Evolutionary conservation across 2,797 vertebrate species (phyloP).

Genomic region (Scolopax bukidnonensis): DNA sequence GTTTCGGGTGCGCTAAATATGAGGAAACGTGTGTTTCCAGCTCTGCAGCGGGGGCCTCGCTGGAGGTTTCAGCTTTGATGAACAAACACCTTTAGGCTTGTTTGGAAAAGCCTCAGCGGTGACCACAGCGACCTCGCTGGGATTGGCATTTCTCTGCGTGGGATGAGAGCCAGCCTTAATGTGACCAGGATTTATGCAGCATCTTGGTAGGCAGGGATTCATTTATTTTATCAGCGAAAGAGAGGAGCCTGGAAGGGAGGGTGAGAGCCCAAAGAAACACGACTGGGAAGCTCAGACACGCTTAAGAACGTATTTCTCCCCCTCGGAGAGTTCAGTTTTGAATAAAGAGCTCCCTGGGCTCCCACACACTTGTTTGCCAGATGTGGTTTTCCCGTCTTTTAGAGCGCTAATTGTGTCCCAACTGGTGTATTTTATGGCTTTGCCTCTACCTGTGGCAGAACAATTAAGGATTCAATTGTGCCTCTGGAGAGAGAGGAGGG

Average conservation of each 20-base stretch:
- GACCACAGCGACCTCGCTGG: slow-evolving; percentile 3
- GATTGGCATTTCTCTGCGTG: not conserved
- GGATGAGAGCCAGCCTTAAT: not conserved
- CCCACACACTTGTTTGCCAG: slow-evolving; percentile 40
- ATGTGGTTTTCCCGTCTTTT: slow-evolving; percentile 49
- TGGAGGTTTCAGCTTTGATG: slow-evolving; percentile 8
- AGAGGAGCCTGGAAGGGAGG: not conserved
- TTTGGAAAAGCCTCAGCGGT: slow-evolving; percentile 28
- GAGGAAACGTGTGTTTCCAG: not conserved
- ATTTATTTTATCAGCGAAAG: not conserved
- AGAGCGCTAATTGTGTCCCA: slow-evolving; percentile 64
- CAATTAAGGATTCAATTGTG: slow-evolving; percentile 1
- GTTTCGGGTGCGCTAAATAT: not conserved
- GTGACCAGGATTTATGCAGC: not conserved
- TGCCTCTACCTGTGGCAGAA: not conserved
- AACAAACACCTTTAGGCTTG: slow-evolving; percentile 25
- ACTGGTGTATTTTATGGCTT: slow-evolving; percentile 34
- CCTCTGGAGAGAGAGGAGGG: not conserved
- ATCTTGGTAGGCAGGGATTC: not conserved
- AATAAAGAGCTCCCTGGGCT: slow-evolving; percentile 24
- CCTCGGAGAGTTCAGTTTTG: not conserved
- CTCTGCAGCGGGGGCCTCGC: not conserved
- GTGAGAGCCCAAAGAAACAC: not conserved
- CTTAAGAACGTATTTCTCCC: not conserved
- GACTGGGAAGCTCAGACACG: not conserved